A percentile compares a stretch with the other conserved stretches of the same genome.
Evolutionary conservation across 2,888 invertebrate species (phyloP).

Genomic region (Eustalomyia histrio): DNA sequence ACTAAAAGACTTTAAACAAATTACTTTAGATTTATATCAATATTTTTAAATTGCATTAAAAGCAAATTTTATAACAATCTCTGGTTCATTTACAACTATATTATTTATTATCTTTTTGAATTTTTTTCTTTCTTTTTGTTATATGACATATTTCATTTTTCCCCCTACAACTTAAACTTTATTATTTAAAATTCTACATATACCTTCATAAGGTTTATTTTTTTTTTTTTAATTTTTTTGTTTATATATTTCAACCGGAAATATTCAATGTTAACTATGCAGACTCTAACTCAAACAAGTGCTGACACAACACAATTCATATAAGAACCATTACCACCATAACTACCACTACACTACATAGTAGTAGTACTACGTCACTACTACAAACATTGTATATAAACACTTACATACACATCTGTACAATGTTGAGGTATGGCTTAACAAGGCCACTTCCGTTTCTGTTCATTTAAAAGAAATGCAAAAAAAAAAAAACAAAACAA

Average conservation of each 20-base stretch:
- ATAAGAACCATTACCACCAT: constrained; percentile 19
- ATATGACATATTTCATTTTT: too few relatives aligned
- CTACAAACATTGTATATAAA: constrained; percentile 22
- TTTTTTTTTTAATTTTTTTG: not conserved
- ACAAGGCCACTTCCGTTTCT: constrained; percentile 55
- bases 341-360: not conserved
- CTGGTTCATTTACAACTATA: too few relatives aligned
- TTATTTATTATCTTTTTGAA: too few relatives aligned
- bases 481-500: too few relatives aligned
- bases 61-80: too few relatives aligned
- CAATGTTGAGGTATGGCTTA: constrained; percentile 32
- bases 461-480: constrained; percentile 14
- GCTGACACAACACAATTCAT: constrained; percentile 33
- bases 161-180: not conserved
- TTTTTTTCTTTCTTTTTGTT: too few relatives aligned
- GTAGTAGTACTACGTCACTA: not conserved
- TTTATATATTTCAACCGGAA: constrained; percentile 37
- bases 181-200: not conserved
- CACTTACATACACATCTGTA: not conserved
- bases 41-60: too few relatives aligned
- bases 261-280: constrained; percentile 58
- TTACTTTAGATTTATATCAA: too few relatives aligned
- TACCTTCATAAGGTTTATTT: not conserved
- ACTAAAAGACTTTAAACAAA: too few relatives aligned
- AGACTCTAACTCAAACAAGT: constrained; percentile 41